Conservation (phyloP, 1,140 invertebrate genomes). For the Magallana gigas region DNA sequence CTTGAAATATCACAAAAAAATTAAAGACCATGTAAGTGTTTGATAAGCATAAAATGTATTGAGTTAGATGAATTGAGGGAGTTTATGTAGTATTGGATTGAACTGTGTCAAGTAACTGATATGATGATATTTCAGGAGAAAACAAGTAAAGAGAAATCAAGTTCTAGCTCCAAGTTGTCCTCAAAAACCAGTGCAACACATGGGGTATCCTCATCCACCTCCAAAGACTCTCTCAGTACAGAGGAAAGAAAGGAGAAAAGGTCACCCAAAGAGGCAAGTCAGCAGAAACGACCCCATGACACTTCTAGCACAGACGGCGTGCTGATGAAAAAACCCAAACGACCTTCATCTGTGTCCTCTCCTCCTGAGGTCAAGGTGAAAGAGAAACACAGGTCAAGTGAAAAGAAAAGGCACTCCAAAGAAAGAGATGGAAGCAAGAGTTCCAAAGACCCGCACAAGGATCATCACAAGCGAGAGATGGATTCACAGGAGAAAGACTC, state of each 20-base stretch:
- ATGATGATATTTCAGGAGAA: constrained; percentile 15
- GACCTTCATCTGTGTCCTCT: constrained; percentile 25
- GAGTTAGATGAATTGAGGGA: too few species aligned
- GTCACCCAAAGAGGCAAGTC: constrained; percentile 15
- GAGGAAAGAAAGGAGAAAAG: constrained; percentile 41
- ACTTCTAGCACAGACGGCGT: not conserved
- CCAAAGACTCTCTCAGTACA: not conserved
- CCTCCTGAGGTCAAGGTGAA: constrained; percentile 32
- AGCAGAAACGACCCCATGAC: not conserved
- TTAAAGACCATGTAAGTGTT: too few species aligned
- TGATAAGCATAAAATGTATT: too few species aligned
- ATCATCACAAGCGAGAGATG: not conserved
- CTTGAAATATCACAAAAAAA: too few species aligned
- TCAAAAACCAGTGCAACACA: not conserved
- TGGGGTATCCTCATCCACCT: not conserved
- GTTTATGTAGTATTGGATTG: too few species aligned
- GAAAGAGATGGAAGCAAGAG: constrained; percentile 21
- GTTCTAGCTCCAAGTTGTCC: not conserved
- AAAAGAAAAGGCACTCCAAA: constrained; percentile 33
- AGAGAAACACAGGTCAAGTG: constrained; percentile 26
- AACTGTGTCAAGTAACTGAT: too few species aligned
- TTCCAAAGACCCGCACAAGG: not conserved
- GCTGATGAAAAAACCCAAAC: constrained; percentile 13
- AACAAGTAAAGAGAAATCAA: constrained; percentile 20
- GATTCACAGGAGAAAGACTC: constrained; percentile 2